These are phyloP conservation scores for Hylomyscus alleni DNA, from an alignment of 2,797 vertebrate species.

Conservation along the genomic window DNA sequence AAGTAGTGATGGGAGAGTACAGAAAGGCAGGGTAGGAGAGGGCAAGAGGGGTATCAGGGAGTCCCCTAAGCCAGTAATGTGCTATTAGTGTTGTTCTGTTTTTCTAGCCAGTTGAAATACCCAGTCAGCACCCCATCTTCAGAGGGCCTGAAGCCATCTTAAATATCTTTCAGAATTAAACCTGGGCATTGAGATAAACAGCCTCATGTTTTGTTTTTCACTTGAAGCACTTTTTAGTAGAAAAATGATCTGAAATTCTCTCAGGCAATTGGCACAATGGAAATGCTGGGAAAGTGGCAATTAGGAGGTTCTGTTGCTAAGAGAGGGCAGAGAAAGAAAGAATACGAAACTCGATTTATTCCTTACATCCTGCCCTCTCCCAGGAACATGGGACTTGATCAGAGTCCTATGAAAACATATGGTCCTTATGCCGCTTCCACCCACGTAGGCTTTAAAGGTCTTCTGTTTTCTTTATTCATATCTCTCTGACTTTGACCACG, in stretches of 20 bases:
- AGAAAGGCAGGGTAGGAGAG: neutral
- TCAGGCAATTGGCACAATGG: neutral
- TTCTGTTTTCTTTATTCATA: neutral
- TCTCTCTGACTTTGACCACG: conserved; percentile 4
- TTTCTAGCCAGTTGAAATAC: conserved; percentile 50
- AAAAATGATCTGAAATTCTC: conserved; percentile 49
- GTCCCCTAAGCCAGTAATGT: neutral
- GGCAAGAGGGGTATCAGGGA: neutral
- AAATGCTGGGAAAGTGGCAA: conserved; percentile 12
- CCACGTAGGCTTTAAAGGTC: neutral
- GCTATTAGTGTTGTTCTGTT: neutral
- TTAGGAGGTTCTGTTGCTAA: conserved; percentile 36
- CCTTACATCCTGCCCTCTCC: neutral
- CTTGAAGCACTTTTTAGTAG: conserved; percentile 51
- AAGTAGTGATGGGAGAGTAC: neutral
- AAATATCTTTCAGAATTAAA: conserved; percentile 47
- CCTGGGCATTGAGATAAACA: conserved; percentile 62
- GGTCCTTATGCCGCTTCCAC: neutral
- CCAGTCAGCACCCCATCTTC: neutral
- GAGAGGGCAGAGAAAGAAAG: neutral
- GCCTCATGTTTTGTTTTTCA: neutral
- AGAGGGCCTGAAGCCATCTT: conserved; percentile 22
- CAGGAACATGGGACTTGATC: neutral
- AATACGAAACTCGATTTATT: neutral
- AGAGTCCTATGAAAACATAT: neutral